Percentiles rank a stretch among this genome's conserved stretches.
Conservation (phyloP, 2,797 vertebrate genomes). For the Molossus molossus region DNA sequence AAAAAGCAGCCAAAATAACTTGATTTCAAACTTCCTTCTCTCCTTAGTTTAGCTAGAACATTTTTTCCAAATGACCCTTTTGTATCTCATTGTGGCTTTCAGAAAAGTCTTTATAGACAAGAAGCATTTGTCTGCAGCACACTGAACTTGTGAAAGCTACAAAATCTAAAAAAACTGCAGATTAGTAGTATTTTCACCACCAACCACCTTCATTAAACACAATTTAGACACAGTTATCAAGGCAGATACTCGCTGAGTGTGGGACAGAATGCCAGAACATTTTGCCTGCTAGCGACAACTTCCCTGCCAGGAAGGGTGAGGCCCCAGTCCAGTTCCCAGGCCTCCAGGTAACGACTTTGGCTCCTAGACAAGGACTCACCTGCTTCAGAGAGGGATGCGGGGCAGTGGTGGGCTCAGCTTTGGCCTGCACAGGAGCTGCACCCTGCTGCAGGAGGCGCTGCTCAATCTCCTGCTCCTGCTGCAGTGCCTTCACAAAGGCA, state of each 20-base stretch:
- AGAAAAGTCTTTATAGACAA: conserved; percentile 66
- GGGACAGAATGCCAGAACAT: neutral
- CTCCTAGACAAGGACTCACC: conserved; percentile 86
- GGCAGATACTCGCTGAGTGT: neutral
- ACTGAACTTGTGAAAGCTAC: conserved; percentile 26
- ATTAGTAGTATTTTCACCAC: conserved; percentile 77
- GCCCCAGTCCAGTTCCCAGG: neutral
- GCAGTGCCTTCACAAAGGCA: conserved; percentile 98
- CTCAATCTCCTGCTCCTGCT: conserved; percentile 99
- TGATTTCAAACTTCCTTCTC: conserved; percentile 62
- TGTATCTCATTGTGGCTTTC: conserved; percentile 51
- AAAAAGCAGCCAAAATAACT: conserved; percentile 33
- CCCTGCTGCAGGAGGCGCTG: conserved; percentile 97
- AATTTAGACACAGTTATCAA: conserved; percentile 66
- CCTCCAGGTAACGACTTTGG: neutral
- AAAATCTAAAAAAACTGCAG: conserved; percentile 78
- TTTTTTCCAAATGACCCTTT: conserved; percentile 39
- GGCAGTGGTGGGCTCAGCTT: conserved; percentile 90
- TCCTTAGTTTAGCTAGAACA: conserved; percentile 65
- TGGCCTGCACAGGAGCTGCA: conserved; percentile 88
- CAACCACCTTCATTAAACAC: conserved; percentile 62
- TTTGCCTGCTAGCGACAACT: neutral
- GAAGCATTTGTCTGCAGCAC: conserved; percentile 44
- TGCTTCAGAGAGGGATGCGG: conserved; percentile 96
- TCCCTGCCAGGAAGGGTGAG: neutral